A percentile compares a stretch with the other conserved stretches of the same genome.
phyloP scores from a whole-genome alignment of 2,113 vertebrate species.

The Odocoileus hemionus region DNA sequence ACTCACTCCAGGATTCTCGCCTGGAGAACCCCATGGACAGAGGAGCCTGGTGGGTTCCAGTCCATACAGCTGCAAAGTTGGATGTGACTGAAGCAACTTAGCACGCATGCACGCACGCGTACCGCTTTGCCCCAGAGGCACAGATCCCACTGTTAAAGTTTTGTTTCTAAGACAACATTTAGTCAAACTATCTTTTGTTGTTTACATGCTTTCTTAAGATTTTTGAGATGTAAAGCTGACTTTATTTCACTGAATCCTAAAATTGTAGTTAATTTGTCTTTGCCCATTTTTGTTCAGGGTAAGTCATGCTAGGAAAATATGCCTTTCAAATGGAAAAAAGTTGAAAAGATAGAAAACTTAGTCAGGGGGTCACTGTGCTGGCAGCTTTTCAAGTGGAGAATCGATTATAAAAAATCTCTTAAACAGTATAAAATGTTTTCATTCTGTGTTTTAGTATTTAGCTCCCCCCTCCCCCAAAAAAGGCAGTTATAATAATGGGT shows the following conservation, averaged over 20 bases:
- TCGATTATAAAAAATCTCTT: background rate
- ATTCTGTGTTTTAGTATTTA: constrained; percentile 1
- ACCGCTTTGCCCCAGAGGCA: background rate
- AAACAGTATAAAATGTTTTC: background rate
- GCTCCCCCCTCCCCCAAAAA: background rate
- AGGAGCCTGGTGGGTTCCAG: background rate
- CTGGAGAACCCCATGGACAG: background rate
- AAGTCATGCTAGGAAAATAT: background rate
- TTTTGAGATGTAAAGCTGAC: background rate
- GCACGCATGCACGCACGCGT: background rate
- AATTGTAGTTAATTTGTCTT: background rate
- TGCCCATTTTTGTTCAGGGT: background rate
- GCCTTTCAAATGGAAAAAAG: background rate
- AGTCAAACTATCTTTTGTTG: background rate
- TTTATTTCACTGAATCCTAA: background rate
- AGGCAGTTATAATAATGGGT: background rate
- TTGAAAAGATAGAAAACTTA: background rate
- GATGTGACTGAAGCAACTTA: background rate
- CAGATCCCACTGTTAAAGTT: background rate
- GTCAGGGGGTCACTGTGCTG: background rate
- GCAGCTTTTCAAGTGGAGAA: background rate
- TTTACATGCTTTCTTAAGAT: background rate
- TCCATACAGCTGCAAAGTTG: background rate
- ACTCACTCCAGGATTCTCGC: background rate
- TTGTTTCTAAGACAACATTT: background rate